A percentile compares a stretch with the other conserved stretches of the same genome.
These are phyloP conservation scores for Saguinus midas DNA, from an alignment of 2,113 vertebrate species.

Conservation along the genomic window DNA sequence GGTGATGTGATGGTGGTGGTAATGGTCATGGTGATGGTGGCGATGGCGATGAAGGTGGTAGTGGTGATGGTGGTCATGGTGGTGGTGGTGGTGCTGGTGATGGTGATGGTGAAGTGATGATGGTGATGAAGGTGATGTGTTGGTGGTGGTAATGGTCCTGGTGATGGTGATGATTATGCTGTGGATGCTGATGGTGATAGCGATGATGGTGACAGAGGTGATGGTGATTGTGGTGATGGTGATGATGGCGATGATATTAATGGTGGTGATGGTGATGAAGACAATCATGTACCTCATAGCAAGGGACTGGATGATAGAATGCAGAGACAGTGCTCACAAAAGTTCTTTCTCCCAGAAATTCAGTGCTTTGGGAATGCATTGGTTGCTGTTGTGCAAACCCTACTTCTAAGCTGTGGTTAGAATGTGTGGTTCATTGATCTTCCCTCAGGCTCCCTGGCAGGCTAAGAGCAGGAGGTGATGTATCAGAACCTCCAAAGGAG, in stretches of 20 bases:
- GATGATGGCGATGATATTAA: neutral
- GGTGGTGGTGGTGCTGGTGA: neutral
- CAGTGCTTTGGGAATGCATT: accelerated
- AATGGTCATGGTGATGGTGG: neutral
- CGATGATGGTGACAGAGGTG: neutral
- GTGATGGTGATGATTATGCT: neutral
- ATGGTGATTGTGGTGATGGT: accelerated
- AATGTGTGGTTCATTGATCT: neutral
- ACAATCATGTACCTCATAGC: neutral
- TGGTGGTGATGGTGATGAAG: neutral
- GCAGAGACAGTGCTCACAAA: neutral
- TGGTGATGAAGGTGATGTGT: neutral
- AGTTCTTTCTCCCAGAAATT: neutral
- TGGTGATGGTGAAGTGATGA: neutral
- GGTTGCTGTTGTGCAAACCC: neutral
- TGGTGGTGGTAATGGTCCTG: neutral
- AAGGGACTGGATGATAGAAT: neutral
- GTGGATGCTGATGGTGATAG: accelerated
- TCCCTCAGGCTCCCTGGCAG: neutral
- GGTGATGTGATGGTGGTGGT: no score
- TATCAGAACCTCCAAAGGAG: neutral
- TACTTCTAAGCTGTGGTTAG: no score
- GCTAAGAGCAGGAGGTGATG: neutral
- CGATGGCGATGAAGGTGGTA: neutral
- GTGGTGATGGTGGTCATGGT: neutral